These are phyloP conservation scores for Lepidocyrtinus sp. DNA, from an alignment of 2,888 invertebrate genomes.

Conservation along the genomic window DNA sequence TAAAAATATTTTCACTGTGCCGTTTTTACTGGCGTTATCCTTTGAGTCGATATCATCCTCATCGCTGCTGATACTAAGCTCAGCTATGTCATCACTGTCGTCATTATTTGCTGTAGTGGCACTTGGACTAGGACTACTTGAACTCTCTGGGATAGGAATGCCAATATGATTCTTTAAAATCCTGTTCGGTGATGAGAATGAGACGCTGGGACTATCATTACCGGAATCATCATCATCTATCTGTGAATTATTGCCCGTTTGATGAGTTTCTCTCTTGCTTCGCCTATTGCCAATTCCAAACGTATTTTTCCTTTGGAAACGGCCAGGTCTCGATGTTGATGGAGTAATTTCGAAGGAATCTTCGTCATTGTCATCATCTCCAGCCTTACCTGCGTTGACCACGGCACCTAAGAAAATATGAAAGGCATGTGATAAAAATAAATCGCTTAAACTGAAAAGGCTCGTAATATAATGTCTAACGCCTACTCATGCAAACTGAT, in stretches of 20 bases:
- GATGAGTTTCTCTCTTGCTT: conserved; percentile 47
- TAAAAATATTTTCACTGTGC: conserved; percentile 56
- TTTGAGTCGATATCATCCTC: conserved; percentile 18
- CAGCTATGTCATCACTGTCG: conserved; percentile 41
- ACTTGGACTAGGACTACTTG: no score
- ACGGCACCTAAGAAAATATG: no score
- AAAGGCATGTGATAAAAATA: no score
- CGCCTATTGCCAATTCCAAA: conserved; percentile 19
- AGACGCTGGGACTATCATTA: background rate
- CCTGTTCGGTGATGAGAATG: background rate
- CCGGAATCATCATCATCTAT: conserved; percentile 35
- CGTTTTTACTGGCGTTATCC: conserved; percentile 32
- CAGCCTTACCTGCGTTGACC: background rate
- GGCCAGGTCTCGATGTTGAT: conserved; percentile 5
- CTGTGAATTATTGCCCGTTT: conserved; percentile 43
- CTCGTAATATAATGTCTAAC: no score
- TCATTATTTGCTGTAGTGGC: no score
- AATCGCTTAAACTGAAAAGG: no score
- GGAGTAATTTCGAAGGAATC: conserved; percentile 12
- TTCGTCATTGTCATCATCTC: conserved; percentile 20
- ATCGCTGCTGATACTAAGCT: conserved; percentile 17
- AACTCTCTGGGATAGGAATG: conserved; percentile 31
- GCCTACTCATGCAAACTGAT: no score
- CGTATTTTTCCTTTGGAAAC: conserved; percentile 12
- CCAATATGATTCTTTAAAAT: conserved; percentile 28